phyloP scores from a whole-genome alignment of 2,113 vertebrate species.

The Phasianus colchicus region DNA sequence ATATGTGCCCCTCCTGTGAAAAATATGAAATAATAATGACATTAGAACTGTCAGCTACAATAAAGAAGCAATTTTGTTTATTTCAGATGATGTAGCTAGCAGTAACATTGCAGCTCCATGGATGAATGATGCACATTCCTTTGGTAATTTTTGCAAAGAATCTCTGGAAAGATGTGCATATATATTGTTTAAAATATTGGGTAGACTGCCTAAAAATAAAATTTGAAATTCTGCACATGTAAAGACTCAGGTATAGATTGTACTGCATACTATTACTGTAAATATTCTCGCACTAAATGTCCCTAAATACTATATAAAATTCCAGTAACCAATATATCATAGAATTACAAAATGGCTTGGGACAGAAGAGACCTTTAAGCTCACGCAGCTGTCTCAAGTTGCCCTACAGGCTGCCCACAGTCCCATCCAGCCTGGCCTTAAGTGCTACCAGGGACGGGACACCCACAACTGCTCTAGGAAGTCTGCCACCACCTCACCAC shows the following conservation, averaged over 20 bases:
- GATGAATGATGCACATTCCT: neutral
- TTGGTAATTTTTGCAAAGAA: neutral
- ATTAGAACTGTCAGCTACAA: slow-evolving; percentile 23
- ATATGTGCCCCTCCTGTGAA: neutral
- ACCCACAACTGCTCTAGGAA: no score
- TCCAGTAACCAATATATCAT: neutral
- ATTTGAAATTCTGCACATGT: neutral
- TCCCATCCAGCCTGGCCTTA: no score
- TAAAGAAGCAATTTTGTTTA: slow-evolving; percentile 8
- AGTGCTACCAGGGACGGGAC: no score
- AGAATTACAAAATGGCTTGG: no score
- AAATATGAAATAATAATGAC: neutral
- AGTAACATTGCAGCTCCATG: neutral
- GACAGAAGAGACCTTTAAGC: no score
- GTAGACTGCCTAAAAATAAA: neutral
- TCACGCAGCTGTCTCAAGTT: no score
- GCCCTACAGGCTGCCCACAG: no score
- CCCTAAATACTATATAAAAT: neutral
- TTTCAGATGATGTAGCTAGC: slow-evolving; percentile 7
- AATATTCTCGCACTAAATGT: neutral
- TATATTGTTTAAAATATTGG: neutral
- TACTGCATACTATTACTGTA: neutral
- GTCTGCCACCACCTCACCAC: no score
- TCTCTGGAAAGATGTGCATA: neutral
- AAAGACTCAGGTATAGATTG: neutral